Evolutionary conservation across 2,797 vertebrate genomes (phyloP), one percentile per base, ranked within the genome.

Genomic region (Spinus olivaceus): DNA sequence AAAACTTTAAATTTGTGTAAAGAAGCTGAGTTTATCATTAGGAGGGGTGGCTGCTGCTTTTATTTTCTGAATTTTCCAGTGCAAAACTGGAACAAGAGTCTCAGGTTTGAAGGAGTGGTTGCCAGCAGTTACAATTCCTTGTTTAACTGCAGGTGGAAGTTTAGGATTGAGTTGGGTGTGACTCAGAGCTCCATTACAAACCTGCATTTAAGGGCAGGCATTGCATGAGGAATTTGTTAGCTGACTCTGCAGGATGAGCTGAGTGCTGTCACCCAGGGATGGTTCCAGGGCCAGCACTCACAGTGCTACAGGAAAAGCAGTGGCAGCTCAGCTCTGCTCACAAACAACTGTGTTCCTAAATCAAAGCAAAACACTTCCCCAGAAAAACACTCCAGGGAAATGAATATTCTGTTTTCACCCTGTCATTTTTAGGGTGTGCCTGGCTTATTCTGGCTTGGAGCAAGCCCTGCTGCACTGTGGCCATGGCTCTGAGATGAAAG

Each of bases 151-250:
- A 14, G 0, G 0, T 7, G 50, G 67, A 23, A 28, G 25, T 39
- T 47, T 0, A 15, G 46, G 10, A 3, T 35, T n/a, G 37, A 30
- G 33, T 1, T 53, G 18, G 18, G 39, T 20, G 33, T 23, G 71
- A 27, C 5, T 73, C 86, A 14, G 60, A 14, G 60, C 54, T 87
- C 1, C 2, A n/a, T 69, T 7, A 6, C 23, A n/a, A 57, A 41
- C 6, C 12, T 21, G 50, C n/a, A 30, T 24, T 81, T 20, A 21
- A 20, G 30, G 42, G 54, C 69, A 51, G 70, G 42, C 44, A 25
- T 21, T 46, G 35, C 66, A 32, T 2, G 2, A 76, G 51, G 50
- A 33, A 14, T 42, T 32, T 53, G 42, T 13, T 18, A 23, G 10
- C 20, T 92, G 85, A 11, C 21, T 24, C 1, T 4, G 86, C 76